Base-by-base conservation (phyloP, 2,113 vertebrate species). In the Triplophysa siluroides region DNA sequence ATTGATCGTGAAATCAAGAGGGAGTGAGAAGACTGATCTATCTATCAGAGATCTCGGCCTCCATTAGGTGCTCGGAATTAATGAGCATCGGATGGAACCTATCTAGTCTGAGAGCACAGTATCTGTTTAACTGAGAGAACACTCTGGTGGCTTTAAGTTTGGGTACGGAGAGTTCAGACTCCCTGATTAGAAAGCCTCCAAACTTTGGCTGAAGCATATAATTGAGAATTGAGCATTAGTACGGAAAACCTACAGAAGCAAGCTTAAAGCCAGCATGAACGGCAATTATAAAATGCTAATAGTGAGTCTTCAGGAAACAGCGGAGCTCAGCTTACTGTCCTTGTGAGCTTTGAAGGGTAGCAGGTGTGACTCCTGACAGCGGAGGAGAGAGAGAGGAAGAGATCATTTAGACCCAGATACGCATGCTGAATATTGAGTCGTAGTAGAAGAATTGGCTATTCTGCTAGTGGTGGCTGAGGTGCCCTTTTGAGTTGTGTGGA, bases 361-460 rank as follows among this genome's bases (percentile, higher is more conserved):
- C 75, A 77, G 61, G 62, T 77, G 75, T 77, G 75, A 65, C 62
- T 88, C 86, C 78, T 84, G 75, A 76, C 83, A 83, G 88, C 67
- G 72, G 71, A 88, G 87, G 88, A 38, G 33, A 61, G 66, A 29
- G 82, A 61, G 72, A 29, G 82, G 72, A 65, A 63, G 14, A 89
- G 91, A 89, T 88, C 83, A 78, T 90, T 92, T 90, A 91, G 91
- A 87, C 86, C 81, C 2, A 81, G 83, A 80, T 86, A 89, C 81
- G 85, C 88, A 82, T 54, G 83, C 74, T 77, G 92, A 91, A 91
- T 91, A 85, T 88, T 90, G 91, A 93, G 89, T 85, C 86, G 81
- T 84, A 88, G 85, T 87, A 73, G 73, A 85, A 88, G 87, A 88
- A 92, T 90, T 87, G 75, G 81, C 90, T 88, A 91, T 92, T 92